Conservation (phyloP, 2,113 vertebrate species). For the Brachyhypopomus occidentalis region DNA sequence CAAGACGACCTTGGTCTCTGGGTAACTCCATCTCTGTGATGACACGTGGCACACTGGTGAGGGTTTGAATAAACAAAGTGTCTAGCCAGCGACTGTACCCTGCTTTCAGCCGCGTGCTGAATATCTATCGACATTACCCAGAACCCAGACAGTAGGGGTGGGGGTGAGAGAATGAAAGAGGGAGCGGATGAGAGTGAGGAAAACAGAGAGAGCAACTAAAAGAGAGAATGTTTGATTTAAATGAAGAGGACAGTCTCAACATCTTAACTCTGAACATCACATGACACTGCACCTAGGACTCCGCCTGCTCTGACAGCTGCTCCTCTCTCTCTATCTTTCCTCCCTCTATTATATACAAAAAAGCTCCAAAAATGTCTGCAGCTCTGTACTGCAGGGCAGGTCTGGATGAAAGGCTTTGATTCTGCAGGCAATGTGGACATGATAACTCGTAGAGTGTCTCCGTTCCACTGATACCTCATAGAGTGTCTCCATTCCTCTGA, state of each 20-base stretch:
- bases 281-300: too few species aligned
- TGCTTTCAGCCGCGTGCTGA: constrained; percentile 22
- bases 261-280: too few species aligned
- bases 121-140: constrained; percentile 33
- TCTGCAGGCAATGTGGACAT: background rate
- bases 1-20: background rate
- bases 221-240: too few species aligned
- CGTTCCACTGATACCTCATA: too few species aligned
- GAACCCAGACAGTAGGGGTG: background rate
- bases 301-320: too few species aligned
- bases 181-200: too few species aligned
- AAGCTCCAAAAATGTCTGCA: background rate
- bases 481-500: too few species aligned
- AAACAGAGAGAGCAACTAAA: too few species aligned
- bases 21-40: constrained; percentile 26
- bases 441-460: too few species aligned
- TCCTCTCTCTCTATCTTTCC: background rate
- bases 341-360: background rate
- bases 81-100: constrained; percentile 40
- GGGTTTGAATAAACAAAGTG: constrained; percentile 39
- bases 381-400: background rate
- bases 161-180: background rate
- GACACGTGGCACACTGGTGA: constrained; percentile 23
- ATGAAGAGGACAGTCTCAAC: too few species aligned
- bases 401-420: background rate